These are phyloP conservation scores for Linnaemya vulpina DNA, from an alignment of 2,888 invertebrate species.

Conservation along the genomic window DNA sequence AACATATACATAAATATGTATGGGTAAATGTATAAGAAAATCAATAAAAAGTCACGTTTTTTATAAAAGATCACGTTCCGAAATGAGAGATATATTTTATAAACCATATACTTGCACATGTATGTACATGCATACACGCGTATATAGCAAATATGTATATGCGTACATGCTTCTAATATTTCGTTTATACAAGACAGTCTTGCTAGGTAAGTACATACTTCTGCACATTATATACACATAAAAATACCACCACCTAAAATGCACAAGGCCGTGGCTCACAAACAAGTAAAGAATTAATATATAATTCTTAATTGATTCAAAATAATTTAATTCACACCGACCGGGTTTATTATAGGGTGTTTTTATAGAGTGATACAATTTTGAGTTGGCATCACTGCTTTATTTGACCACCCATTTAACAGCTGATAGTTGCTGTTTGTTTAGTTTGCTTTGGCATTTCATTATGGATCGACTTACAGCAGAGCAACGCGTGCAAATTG, in stretches of 20 bases:
- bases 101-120: conserved; percentile 4
- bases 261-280: no score
- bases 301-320: no score
- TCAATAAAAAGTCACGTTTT: conserved; percentile 83
- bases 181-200: background rate
- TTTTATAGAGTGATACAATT: no score
- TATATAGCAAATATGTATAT: background rate
- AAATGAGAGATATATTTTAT: conserved; percentile 69
- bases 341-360: no score
- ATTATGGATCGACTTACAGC: no score
- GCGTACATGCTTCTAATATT: conserved; percentile 6
- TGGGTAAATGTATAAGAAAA: conserved; percentile 80
- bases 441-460: no score
- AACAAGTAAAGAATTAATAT: no score
- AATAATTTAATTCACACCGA: no score
- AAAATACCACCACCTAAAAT: background rate
- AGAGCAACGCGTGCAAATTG: no score
- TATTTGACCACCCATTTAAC: no score
- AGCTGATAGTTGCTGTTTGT: no score
- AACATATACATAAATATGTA: background rate
- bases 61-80: conserved; percentile 81
- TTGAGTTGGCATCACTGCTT: no score
- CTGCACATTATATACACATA: background rate
- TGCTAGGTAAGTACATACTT: background rate
- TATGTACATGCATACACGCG: background rate